Evolutionary conservation across 2,888 invertebrate species (phyloP).

Genomic region (Galeopsomyia nigrocyanea): DNA sequence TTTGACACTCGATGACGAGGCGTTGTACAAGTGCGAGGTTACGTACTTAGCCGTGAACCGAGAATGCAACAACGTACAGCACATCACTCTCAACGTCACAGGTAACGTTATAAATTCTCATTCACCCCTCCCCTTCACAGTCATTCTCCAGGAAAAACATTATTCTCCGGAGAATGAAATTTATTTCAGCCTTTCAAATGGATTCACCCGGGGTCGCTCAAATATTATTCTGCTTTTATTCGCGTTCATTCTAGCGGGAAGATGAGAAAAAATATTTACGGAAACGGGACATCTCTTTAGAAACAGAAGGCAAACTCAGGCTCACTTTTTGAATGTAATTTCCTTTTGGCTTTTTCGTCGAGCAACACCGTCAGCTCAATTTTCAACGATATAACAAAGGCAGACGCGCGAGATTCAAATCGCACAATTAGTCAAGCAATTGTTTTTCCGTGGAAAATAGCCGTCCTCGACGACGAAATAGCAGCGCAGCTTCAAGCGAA

Average conservation of each 20-base stretch:
- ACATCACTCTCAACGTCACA: constrained; percentile 82
- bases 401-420: too few relatives aligned
- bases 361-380: too few relatives aligned
- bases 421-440: too few relatives aligned
- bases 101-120: constrained; percentile 71
- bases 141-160: neutral
- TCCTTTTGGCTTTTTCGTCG: too few relatives aligned
- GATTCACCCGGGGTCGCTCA: neutral
- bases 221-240: constrained; percentile 5
- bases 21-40: constrained; percentile 86
- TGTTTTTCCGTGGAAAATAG: neutral
- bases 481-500: constrained; percentile 28
- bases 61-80: constrained; percentile 85
- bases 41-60: constrained; percentile 82
- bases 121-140: neutral
- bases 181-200: too few relatives aligned
- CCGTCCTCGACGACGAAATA: constrained; percentile 3
- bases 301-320: too few relatives aligned
- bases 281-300: too few relatives aligned
- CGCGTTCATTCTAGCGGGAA: neutral
- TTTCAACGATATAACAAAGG: too few relatives aligned
- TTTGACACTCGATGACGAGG: constrained; percentile 81
- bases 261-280: too few relatives aligned
- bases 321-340: too few relatives aligned
- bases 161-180: constrained; percentile 1